Conservation (phyloP, 1,140 invertebrate genomes). For the Ceratina japonica region DNA sequence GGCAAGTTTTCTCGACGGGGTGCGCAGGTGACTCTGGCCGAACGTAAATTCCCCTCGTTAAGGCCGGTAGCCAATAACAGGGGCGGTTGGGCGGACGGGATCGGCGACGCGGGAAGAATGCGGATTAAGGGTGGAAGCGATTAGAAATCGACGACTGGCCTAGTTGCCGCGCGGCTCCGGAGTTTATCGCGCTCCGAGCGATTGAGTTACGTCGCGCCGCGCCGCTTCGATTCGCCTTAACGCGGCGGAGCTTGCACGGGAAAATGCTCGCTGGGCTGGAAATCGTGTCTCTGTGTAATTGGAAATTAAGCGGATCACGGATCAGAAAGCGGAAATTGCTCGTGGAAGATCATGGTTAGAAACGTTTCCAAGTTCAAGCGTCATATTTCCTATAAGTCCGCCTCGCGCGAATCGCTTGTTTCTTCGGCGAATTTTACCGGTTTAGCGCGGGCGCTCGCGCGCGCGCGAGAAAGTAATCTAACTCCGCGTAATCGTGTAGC, state of each 20-base stretch:
- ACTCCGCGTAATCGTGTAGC: too few relatives aligned
- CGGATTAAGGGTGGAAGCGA: neutral
- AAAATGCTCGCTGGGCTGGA: neutral
- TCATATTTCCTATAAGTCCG: too few relatives aligned
- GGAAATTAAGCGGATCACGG: conserved; percentile 1
- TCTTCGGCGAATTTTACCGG: too few relatives aligned
- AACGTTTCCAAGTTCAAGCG: neutral
- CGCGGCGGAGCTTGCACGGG: too few relatives aligned
- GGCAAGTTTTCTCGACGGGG: conserved; percentile 52
- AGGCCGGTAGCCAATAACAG: conserved; percentile 32
- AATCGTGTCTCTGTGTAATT: conserved; percentile 10
- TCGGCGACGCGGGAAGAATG: conserved; percentile 22
- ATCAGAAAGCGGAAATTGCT: neutral
- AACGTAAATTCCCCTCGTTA: conserved; percentile 57
- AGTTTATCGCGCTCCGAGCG: neutral
- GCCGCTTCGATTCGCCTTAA: neutral
- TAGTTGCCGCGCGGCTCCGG: neutral
- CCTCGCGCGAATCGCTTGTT: too few relatives aligned
- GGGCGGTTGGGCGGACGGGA: neutral
- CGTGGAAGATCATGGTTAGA: neutral
- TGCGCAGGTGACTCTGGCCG: conserved; percentile 55
- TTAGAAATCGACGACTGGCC: conserved; percentile 29
- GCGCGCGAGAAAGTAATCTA: too few relatives aligned
- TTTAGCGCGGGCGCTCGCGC: too few relatives aligned
- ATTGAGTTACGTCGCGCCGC: neutral